Conservation (phyloP, 2,888 invertebrate species). For the Chironomus tentans region DNA sequence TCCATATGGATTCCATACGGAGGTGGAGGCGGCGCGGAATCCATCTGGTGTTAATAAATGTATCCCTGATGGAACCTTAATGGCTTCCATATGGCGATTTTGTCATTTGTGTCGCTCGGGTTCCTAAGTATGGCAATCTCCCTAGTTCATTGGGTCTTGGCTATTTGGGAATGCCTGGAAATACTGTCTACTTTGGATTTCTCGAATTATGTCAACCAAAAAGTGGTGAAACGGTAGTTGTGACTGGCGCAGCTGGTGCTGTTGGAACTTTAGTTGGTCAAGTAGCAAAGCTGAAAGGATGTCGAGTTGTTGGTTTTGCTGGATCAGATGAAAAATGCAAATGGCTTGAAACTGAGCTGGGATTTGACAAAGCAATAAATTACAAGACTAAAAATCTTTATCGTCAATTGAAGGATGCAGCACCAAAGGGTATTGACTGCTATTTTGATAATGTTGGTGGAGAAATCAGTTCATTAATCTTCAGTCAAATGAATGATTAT, state of each 20-base stretch:
- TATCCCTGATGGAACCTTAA: no score
- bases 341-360: slow-evolving; percentile 54
- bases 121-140: slow-evolving; percentile 51
- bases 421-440: slow-evolving; percentile 60
- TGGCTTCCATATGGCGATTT: no score
- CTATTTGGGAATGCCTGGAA: slow-evolving; percentile 60
- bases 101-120: no score
- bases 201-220: slow-evolving; percentile 56
- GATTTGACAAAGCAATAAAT: slow-evolving; percentile 60
- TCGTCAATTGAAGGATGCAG: slow-evolving; percentile 48
- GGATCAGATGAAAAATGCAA: slow-evolving; percentile 60
- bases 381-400: slow-evolving; percentile 54
- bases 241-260: slow-evolving; percentile 58
- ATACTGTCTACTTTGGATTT: slow-evolving; percentile 60
- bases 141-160: slow-evolving; percentile 55
- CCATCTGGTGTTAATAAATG: no score
- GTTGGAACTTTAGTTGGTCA: slow-evolving; percentile 54
- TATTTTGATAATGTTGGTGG: slow-evolving; percentile 69
- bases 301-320: slow-evolving; percentile 59
- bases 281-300: slow-evolving; percentile 60
- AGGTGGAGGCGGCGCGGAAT: no score
- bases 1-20: no score
- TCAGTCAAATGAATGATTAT: slow-evolving; percentile 54
- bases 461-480: slow-evolving; percentile 54
- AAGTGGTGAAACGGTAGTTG: slow-evolving; percentile 57